Conservation (phyloP, 2,113 vertebrate genomes). For the Lichenostomus cassidix region DNA sequence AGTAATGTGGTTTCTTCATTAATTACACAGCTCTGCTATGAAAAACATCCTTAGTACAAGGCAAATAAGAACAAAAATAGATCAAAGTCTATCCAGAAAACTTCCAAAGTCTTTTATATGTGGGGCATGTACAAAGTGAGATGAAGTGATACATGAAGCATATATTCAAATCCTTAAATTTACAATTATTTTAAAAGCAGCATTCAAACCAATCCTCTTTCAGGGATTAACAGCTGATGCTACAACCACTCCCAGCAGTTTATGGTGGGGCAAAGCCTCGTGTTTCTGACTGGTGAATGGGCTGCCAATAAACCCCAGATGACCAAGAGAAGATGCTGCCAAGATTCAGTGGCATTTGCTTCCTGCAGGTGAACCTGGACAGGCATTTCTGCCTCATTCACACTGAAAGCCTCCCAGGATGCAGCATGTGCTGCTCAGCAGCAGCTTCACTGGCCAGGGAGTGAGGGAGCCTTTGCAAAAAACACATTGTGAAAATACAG, state of each 20-base stretch:
- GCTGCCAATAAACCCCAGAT: neutral
- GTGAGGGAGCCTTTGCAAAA: neutral
- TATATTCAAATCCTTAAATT: neutral
- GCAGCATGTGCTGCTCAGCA: neutral
- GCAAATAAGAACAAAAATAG: conserved; percentile 23
- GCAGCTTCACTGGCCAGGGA: neutral
- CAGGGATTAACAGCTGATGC: neutral
- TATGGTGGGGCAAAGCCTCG: accelerated
- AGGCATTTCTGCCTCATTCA: neutral
- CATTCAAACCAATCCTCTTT: neutral
- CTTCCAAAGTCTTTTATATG: neutral
- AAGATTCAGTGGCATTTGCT: neutral
- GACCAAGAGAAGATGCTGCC: neutral
- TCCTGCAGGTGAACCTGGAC: neutral
- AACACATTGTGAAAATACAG: accelerated
- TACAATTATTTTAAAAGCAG: neutral
- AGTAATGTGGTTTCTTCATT: conserved; percentile 3
- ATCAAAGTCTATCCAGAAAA: conserved; percentile 36
- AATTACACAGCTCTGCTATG: neutral
- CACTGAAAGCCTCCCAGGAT: neutral
- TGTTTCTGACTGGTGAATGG: neutral
- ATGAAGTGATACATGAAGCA: neutral
- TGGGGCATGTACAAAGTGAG: neutral
- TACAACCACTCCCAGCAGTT: neutral
- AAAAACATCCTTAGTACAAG: neutral